These are phyloP conservation scores for Heliconius nattereri DNA, from an alignment of 1,140 invertebrate species.

Conservation along the genomic window DNA sequence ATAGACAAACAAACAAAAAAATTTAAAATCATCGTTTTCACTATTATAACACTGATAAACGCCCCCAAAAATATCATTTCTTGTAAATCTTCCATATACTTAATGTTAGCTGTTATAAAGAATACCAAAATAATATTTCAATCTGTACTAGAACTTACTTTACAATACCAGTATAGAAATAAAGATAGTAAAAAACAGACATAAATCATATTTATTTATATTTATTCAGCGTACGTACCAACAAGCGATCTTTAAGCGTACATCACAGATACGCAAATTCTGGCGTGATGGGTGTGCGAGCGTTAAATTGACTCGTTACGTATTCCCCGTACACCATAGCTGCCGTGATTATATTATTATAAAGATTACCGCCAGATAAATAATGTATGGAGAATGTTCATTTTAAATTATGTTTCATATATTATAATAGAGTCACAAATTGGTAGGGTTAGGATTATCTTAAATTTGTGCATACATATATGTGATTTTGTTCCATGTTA, in stretches of 20 bases:
- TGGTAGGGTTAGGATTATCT: not conserved
- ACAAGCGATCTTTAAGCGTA: conserved; percentile 17
- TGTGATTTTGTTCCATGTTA: too few species aligned
- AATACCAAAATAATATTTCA: too few species aligned
- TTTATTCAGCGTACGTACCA: not conserved
- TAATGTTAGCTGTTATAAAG: too few species aligned
- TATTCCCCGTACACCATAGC: not conserved
- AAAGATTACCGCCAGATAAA: conserved; percentile 17
- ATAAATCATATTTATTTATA: not conserved
- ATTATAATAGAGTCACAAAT: not conserved
- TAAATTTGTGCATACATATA: not conserved
- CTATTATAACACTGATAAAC: too few species aligned
- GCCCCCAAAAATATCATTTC: too few species aligned
- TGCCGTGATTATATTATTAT: conserved; percentile 15
- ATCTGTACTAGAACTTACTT: too few species aligned
- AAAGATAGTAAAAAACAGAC: too few species aligned
- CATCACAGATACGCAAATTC: conserved; percentile 18
- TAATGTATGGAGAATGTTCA: not conserved
- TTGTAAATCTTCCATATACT: too few species aligned
- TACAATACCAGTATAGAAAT: too few species aligned
- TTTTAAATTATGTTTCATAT: not conserved
- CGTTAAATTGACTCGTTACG: conserved; percentile 16
- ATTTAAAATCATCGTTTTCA: too few species aligned
- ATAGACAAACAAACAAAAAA: too few species aligned
- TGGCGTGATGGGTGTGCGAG: conserved; percentile 16